These are phyloP conservation scores for Steinernema scapterisci DNA, from an alignment of 2,888 invertebrate species.

Conservation along the genomic window DNA sequence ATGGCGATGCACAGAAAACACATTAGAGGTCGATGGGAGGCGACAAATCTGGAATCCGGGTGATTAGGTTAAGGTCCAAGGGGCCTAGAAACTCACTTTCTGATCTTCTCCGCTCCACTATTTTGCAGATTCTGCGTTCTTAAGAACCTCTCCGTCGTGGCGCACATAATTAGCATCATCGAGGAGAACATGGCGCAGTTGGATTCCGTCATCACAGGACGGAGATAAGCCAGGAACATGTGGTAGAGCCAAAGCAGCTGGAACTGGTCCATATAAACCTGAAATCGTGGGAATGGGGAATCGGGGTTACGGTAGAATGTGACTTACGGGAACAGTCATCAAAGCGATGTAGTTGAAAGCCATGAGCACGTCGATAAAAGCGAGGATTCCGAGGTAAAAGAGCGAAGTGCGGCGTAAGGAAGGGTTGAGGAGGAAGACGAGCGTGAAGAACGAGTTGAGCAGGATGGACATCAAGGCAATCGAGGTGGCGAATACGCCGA, in stretches of 20 bases:
- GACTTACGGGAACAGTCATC: slow-evolving; percentile 61
- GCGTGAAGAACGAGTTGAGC: slow-evolving; percentile 64
- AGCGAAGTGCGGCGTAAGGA: slow-evolving; percentile 56
- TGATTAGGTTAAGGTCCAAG: neutral
- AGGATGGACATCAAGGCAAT: slow-evolving; percentile 61
- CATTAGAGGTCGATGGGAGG: slow-evolving; percentile 56
- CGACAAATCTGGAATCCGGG: slow-evolving; percentile 53
- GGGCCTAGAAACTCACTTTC: slow-evolving; percentile 42
- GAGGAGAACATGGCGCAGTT: slow-evolving; percentile 64
- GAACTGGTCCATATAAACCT: slow-evolving; percentile 64
- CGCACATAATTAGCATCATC: slow-evolving; percentile 62
- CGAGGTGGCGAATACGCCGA: slow-evolving; percentile 60
- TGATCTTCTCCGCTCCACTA: slow-evolving; percentile 39
- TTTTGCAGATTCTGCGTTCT: slow-evolving; percentile 53
- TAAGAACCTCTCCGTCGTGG: slow-evolving; percentile 62
- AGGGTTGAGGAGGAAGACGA: slow-evolving; percentile 55
- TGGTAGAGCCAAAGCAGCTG: slow-evolving; percentile 57
- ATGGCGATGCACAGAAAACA: slow-evolving; percentile 53
- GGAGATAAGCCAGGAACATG: slow-evolving; percentile 57
- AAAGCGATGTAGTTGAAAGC: slow-evolving; percentile 65
- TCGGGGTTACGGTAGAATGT: neutral
- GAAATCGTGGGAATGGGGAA: slow-evolving; percentile 36
- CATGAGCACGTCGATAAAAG: slow-evolving; percentile 64
- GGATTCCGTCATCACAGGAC: slow-evolving; percentile 47
- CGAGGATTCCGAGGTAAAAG: slow-evolving; percentile 65